These are phyloP conservation scores for Trachemys scripta DNA, from an alignment of 2,113 vertebrate species.

Conservation along the genomic window DNA sequence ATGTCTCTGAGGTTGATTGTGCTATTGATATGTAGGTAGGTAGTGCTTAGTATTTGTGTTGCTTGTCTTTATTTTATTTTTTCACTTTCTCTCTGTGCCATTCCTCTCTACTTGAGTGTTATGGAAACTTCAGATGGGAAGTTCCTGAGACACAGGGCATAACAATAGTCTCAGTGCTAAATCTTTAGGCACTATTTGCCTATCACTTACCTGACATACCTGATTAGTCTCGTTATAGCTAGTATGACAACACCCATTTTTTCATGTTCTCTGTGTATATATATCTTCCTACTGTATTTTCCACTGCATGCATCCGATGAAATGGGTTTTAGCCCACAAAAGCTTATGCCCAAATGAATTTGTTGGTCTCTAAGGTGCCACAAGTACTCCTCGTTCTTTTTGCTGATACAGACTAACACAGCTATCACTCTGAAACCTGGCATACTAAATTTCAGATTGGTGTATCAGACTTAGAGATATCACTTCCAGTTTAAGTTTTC, in stretches of 20 bases:
- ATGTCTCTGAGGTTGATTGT: neutral
- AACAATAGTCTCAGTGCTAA: neutral
- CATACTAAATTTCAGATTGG: too few species aligned
- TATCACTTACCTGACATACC: neutral
- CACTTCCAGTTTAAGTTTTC: neutral
- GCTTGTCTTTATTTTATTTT: neutral
- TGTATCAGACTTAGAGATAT: too few species aligned
- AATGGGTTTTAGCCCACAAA: too few species aligned
- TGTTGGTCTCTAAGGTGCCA: too few species aligned
- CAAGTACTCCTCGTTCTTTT: too few species aligned
- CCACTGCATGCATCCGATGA: too few species aligned
- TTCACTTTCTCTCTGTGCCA: neutral
- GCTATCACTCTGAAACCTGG: too few species aligned
- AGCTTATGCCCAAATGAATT: too few species aligned
- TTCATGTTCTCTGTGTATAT: too few species aligned
- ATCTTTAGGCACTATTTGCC: neutral
- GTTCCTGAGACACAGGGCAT: neutral
- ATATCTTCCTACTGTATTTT: too few species aligned
- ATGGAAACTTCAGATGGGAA: neutral
- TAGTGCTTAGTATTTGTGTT: neutral
- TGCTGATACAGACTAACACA: too few species aligned
- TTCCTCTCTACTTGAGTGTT: neutral
- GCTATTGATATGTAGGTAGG: neutral
- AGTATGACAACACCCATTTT: too few species aligned
- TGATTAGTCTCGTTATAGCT: neutral